Percentiles rank a stretch among this genome's conserved stretches.
Conservation (phyloP, 92 coral and sea anemone genomes). For the Umimayanthus kanabou region DNA sequence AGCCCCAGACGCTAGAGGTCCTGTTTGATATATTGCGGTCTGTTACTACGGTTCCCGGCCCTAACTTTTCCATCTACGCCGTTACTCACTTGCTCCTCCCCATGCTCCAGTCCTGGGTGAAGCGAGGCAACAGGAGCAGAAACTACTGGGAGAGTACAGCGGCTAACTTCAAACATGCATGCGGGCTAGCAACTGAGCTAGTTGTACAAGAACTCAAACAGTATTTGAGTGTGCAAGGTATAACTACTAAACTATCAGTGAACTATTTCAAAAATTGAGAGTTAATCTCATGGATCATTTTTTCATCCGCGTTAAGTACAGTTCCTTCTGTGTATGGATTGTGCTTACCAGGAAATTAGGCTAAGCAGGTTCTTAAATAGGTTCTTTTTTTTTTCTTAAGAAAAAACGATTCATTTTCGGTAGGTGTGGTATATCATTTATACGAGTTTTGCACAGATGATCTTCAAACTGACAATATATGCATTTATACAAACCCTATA, state of each 20-base stretch:
- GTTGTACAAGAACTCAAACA: constrained; percentile 93
- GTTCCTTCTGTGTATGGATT: too few relatives aligned
- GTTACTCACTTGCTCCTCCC: constrained; percentile 90
- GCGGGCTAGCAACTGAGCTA: constrained; percentile 97
- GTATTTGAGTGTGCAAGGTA: constrained; percentile 94
- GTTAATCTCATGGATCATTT: not conserved
- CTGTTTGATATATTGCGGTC: constrained; percentile 92
- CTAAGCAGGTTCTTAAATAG: too few relatives aligned
- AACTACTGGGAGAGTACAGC: constrained; percentile 98
- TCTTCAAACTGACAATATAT: too few relatives aligned
- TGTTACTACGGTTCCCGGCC: constrained; percentile 92
- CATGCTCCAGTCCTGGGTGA: constrained; percentile 96
- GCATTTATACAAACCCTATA: too few relatives aligned
- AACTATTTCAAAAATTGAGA: not conserved
- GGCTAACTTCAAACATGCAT: constrained; percentile 98
- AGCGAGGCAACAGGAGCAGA: constrained; percentile 85
- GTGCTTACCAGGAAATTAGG: too few relatives aligned
- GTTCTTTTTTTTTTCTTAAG: too few relatives aligned
- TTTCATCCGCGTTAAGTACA: too few relatives aligned
- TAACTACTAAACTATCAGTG: not conserved
- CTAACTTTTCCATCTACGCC: constrained; percentile 91
- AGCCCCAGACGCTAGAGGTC: constrained; percentile 97
- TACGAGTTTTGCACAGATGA: too few relatives aligned
- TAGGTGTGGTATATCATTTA: too few relatives aligned
- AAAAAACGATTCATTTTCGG: too few relatives aligned